Evolutionary conservation across 2,113 vertebrate species (phyloP), one percentile per base, ranked within the genome.

Genomic region (Sigmodon hispidus): DNA sequence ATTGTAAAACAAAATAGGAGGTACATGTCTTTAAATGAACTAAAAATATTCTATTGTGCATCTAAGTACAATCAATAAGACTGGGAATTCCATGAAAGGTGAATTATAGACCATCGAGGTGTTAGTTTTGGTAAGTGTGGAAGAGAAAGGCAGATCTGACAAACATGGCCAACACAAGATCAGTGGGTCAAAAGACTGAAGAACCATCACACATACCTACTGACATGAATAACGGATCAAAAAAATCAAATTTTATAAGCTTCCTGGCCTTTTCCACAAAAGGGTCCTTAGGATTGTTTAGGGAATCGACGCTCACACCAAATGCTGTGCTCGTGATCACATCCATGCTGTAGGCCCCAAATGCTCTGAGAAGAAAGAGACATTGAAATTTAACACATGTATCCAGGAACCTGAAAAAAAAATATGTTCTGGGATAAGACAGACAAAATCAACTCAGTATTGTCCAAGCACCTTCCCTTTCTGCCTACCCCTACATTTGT

Each of bases 71-170:
- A n/a, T n/a, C n/a, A n/a, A n/a, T n/a, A n/a, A n/a, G n/a, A n/a
- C n/a, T n/a, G n/a, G n/a, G n/a, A n/a, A n/a, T n/a, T n/a, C n/a
- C n/a, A n/a, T n/a, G n/a, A n/a, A n/a, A 3, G 6, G 12, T 29
- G 9, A 59, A 59, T 15, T 81, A 26, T 4, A 40, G 2, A 26
- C 12, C 22, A 7, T n/a, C 16, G 52, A 81, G 21, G 5, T 4
- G 0, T 15, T 81, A 1, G 0, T 9, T 40, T 26, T 7, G 52
- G 6, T 22, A 59, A 59, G 3, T 40, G 55, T 4, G 55, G 10
- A 81, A 57, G 36, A 81, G 36, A 81, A 57, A 4, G 21, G 21
- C 55, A 81, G 55, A 81, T 26, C 11, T 40, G 36, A 59, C 22
- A 26, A 59, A 59, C 6, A 40, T 40, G 36, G 22, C 21, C 22